Conservation (phyloP, 2,113 vertebrate species). For the Genyomyrus donnyi region DNA sequence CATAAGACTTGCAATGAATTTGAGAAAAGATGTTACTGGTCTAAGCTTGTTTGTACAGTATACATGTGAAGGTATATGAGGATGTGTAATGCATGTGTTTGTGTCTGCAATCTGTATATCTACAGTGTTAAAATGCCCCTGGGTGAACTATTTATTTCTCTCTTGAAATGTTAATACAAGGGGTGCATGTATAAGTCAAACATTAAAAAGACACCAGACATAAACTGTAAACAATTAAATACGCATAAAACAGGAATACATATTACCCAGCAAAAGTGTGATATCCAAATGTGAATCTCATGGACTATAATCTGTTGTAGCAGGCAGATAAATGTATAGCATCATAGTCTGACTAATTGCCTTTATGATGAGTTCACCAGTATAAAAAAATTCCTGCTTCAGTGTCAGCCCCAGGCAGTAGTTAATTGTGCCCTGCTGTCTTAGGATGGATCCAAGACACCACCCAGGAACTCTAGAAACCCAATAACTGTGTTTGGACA, state of each 20-base stretch:
- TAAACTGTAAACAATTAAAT: neutral
- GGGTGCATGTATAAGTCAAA: neutral
- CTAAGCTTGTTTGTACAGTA: neutral
- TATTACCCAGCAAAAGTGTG: neutral
- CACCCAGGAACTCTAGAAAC: slow-evolving; percentile 2
- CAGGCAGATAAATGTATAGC: neutral
- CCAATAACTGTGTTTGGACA: neutral
- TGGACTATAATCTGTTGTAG: neutral
- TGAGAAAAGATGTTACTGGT: neutral
- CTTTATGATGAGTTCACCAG: neutral
- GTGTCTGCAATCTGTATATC: neutral
- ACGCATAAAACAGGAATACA: neutral
- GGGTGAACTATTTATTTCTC: neutral
- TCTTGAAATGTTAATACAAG: neutral
- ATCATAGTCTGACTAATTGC: neutral
- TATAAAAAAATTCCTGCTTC: neutral
- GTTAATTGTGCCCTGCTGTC: slow-evolving; percentile 10
- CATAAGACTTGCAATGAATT: neutral
- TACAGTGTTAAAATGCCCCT: neutral
- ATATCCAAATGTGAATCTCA: neutral
- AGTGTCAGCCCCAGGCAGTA: neutral
- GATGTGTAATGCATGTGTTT: neutral
- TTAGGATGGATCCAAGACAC: neutral
- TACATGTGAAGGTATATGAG: neutral
- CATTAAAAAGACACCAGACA: neutral